A percentile compares a stretch with the other conserved stretches of the same genome.
These are phyloP conservation scores for Anoplophora glabripennis DNA, from an alignment of 1,140 invertebrate genomes.

Conservation along the genomic window DNA sequence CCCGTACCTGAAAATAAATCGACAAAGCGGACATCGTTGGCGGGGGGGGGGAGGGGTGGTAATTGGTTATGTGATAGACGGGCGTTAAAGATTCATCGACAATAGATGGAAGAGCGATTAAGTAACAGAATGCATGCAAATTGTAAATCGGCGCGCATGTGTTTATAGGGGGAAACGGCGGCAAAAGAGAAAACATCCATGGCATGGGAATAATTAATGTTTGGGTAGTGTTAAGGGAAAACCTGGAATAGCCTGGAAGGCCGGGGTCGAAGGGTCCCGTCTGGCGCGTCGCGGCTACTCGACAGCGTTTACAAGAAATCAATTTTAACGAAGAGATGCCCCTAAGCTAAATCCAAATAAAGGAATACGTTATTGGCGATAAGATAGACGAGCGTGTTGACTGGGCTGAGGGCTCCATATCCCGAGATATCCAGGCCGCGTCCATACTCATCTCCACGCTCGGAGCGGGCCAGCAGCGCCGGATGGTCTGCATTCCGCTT, in stretches of 20 bases:
- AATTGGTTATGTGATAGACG: too few species aligned
- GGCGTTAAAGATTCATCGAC: too few species aligned
- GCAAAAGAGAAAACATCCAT: conserved; percentile 38
- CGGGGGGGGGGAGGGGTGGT: too few species aligned
- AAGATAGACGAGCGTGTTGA: conserved; percentile 37
- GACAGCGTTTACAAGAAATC: conserved; percentile 41
- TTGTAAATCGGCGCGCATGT: conserved; percentile 22
- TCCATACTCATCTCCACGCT: conserved; percentile 5
- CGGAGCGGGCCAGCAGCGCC: neutral
- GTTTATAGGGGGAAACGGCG: conserved; percentile 36
- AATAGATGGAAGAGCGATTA: too few species aligned
- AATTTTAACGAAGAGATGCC: conserved; percentile 40
- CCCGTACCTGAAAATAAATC: too few species aligned
- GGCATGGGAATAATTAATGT: conserved; percentile 45
- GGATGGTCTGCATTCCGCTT: conserved; percentile 21
- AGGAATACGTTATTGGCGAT: conserved; percentile 41
- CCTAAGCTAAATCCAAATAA: conserved; percentile 35
- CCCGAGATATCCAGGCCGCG: conserved; percentile 8
- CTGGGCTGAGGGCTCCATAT: conserved; percentile 6
- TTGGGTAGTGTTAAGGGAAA: conserved; percentile 34
- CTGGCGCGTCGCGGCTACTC: conserved; percentile 26
- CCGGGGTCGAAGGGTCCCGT: conserved; percentile 9
- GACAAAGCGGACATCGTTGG: too few species aligned
- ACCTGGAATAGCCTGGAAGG: conserved; percentile 18
- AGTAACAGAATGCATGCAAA: too few species aligned